These are phyloP conservation scores for Balanococcus diminutus DNA, from an alignment of 2,888 invertebrate genomes.

Conservation along the genomic window DNA sequence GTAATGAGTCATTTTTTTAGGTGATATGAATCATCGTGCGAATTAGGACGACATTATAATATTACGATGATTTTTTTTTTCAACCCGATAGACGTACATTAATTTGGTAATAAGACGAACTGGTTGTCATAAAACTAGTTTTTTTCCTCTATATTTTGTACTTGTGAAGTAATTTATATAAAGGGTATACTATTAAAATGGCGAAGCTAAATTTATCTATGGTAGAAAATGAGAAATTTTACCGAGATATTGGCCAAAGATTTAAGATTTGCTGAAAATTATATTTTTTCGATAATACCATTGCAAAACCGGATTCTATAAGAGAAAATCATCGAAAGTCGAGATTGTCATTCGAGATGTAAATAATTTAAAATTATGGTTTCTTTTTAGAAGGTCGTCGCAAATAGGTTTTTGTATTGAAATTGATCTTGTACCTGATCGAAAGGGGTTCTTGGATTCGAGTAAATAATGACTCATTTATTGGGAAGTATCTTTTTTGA, in stretches of 20 bases:
- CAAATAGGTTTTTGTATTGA: not conserved
- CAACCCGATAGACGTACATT: not conserved
- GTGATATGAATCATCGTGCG: constrained; percentile 24
- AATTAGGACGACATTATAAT: constrained; percentile 21
- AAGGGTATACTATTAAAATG: not conserved
- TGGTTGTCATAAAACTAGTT: not conserved
- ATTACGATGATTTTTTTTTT: not conserved
- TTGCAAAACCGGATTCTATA: not conserved
- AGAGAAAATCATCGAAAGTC: constrained; percentile 22
- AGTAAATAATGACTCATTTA: not conserved
- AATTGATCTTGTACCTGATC: not conserved
- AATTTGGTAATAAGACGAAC: not conserved
- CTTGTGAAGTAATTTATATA: not conserved
- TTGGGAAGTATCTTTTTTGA: not conserved
- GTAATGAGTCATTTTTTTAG: not conserved
- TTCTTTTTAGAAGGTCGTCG: not conserved
- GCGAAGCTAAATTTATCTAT: not conserved
- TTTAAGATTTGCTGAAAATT: not conserved
- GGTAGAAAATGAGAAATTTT: not conserved
- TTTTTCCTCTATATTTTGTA: not conserved
- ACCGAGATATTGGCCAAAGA: not conserved
- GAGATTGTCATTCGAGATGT: not conserved
- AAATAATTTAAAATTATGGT: not conserved
- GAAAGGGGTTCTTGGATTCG: not conserved
- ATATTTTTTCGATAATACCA: not conserved